These are phyloP conservation scores for Buathra laborator DNA, from an alignment of 2,888 invertebrate species.

Conservation along the genomic window DNA sequence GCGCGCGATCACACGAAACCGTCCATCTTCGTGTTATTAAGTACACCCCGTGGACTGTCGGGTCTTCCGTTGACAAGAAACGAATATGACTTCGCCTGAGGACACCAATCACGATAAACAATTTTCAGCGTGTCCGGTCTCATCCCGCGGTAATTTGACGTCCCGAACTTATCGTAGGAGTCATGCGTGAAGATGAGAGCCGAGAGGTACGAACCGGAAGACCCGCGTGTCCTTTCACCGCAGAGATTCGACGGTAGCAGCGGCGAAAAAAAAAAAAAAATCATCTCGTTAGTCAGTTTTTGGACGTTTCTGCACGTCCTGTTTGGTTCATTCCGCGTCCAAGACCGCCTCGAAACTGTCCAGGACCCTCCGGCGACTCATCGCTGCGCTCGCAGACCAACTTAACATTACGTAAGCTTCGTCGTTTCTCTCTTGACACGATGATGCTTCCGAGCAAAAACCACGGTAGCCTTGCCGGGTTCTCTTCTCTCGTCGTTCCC, in stretches of 20 bases:
- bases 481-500: neutral
- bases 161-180: neutral
- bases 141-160: constrained; percentile 41
- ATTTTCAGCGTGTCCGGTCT: constrained; percentile 37
- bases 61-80: constrained; percentile 38
- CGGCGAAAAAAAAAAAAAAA: neutral
- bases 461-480: constrained; percentile 18
- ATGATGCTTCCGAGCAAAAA: constrained; percentile 33
- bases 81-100: constrained; percentile 32
- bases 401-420: constrained; percentile 47
- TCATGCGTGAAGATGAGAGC: constrained; percentile 22
- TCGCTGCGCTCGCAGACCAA: constrained; percentile 1
- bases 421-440: constrained; percentile 40
- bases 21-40: constrained; percentile 2
- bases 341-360: constrained; percentile 23
- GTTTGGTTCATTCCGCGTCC: neutral
- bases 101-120: constrained; percentile 49
- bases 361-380: constrained; percentile 40
- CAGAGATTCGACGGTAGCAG: too few species aligned
- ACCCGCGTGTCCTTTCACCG: neutral
- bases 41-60: neutral
- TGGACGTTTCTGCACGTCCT: constrained; percentile 32
- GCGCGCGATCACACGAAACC: constrained; percentile 18
- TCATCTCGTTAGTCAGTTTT: constrained; percentile 59
- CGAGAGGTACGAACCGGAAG: neutral